Evolutionary conservation across 2,888 invertebrate genomes (phyloP).

Genomic region (Dryomyza anilis): DNA sequence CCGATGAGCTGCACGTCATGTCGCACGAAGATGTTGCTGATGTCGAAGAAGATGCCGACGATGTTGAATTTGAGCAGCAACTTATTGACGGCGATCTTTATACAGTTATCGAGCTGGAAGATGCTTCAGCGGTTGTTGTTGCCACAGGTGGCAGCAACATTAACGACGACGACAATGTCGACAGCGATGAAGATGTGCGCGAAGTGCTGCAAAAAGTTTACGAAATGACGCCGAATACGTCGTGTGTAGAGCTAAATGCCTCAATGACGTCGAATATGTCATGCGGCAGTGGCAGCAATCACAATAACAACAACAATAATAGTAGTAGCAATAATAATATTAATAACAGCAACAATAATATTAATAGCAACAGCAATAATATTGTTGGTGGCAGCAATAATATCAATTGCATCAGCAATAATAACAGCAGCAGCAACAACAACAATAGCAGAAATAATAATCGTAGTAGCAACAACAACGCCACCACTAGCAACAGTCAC

Average conservation of each 20-base stretch:
- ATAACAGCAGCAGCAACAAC: not conserved
- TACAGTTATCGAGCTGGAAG: slow-evolving; percentile 51
- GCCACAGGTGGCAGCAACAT: too few species aligned
- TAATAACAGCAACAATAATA: slow-evolving; percentile 12
- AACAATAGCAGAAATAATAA: not conserved
- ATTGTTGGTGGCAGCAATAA: slow-evolving; percentile 1
- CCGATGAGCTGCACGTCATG: slow-evolving; percentile 36
- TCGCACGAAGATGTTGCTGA: too few species aligned
- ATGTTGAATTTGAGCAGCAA: slow-evolving; percentile 33
- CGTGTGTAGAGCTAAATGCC: slow-evolving; percentile 29
- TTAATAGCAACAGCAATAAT: not conserved
- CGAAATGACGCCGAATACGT: too few species aligned
- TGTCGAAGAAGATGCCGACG: slow-evolving; percentile 36
- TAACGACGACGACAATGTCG: slow-evolving; percentile 32
- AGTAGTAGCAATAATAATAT: too few species aligned
- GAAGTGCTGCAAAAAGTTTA: slow-evolving; percentile 37
- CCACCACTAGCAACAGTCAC: slow-evolving; percentile 23
- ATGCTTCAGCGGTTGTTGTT: too few species aligned
- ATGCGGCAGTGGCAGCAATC: slow-evolving; percentile 4
- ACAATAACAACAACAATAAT: slow-evolving; percentile 3
- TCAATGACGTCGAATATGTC: slow-evolving; percentile 22
- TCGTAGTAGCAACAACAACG: slow-evolving; percentile 30
- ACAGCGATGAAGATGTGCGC: slow-evolving; percentile 43
- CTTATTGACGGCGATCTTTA: slow-evolving; percentile 47
- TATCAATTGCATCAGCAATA: too few species aligned